Conservation (phyloP, 2,888 invertebrate species). For the Neoaliturus tenellus region DNA sequence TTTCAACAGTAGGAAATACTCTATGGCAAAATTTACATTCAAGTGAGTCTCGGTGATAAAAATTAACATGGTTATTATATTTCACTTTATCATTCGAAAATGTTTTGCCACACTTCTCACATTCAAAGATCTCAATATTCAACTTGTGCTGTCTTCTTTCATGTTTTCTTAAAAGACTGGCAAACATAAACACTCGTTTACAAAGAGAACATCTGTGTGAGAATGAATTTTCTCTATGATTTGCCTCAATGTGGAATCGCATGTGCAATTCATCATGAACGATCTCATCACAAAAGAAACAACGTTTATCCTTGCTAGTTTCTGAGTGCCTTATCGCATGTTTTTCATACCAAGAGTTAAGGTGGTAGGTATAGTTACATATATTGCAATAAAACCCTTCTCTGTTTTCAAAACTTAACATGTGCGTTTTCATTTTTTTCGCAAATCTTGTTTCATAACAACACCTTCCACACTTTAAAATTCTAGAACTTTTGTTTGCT, state of each 20-base stretch:
- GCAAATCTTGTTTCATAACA: background rate
- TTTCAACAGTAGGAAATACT: background rate
- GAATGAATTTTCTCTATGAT: background rate
- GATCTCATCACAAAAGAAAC: background rate
- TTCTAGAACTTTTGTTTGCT: background rate
- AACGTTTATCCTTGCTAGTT: background rate
- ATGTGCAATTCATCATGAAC: background rate
- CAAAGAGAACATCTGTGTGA: background rate
- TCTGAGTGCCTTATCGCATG: background rate
- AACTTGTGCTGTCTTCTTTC: background rate
- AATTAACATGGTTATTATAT: background rate
- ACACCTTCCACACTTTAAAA: background rate
- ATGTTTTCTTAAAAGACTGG: background rate
- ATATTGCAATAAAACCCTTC: background rate
- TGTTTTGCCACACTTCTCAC: background rate
- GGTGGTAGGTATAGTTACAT: background rate
- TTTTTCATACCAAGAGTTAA: background rate
- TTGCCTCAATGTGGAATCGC: background rate
- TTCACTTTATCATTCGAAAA: background rate
- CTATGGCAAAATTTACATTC: background rate
- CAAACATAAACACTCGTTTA: background rate
- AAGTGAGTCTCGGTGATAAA: background rate
- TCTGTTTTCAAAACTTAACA: background rate
- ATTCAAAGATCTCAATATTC: background rate
- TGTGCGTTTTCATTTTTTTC: background rate